A percentile compares a stretch with the other conserved stretches of the same genome.
phyloP scores from a whole-genome alignment of 2,888 invertebrate genomes.

The Ormyrus nitidulus region DNA sequence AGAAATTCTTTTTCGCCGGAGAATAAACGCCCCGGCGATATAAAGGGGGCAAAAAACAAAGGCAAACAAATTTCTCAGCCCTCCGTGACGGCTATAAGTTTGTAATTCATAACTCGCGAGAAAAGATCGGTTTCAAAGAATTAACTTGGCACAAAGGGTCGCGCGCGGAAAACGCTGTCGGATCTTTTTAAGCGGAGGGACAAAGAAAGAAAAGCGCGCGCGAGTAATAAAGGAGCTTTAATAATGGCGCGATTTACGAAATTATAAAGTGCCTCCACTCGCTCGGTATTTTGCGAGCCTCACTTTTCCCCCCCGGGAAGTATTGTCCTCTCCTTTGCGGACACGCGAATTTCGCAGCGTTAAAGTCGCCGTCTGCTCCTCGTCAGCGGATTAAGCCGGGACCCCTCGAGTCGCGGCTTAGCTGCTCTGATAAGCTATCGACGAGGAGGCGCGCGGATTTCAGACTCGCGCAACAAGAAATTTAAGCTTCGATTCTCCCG shows the following conservation, averaged over 20 bases:
- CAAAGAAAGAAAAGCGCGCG: constrained; percentile 9
- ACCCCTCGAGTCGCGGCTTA: constrained; percentile 57
- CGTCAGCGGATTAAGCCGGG: constrained; percentile 59
- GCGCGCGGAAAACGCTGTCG: constrained; percentile 14
- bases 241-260: constrained; percentile 48
- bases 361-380: constrained; percentile 46
- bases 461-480: constrained; percentile 46
- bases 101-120: constrained; percentile 20
- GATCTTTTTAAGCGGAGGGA: constrained; percentile 34
- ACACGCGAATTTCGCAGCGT: constrained; percentile 8
- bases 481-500: constrained; percentile 14
- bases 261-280: constrained; percentile 23
- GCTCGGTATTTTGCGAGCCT: neutral
- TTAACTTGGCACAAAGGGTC: constrained; percentile 38
- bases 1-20: no score
- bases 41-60: constrained; percentile 14
- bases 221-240: constrained; percentile 45
- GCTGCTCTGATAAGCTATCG: constrained; percentile 56
- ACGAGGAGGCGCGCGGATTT: constrained; percentile 48
- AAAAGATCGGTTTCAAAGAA: constrained; percentile 46
- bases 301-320: neutral
- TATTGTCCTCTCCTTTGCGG: neutral
- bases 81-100: neutral
- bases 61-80: constrained; percentile 32
- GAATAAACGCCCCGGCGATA: neutral